Evolutionary conservation across 53 echinoderm and acorn worm genomes (phyloP).

Genomic region (Echinarachnius parma): DNA sequence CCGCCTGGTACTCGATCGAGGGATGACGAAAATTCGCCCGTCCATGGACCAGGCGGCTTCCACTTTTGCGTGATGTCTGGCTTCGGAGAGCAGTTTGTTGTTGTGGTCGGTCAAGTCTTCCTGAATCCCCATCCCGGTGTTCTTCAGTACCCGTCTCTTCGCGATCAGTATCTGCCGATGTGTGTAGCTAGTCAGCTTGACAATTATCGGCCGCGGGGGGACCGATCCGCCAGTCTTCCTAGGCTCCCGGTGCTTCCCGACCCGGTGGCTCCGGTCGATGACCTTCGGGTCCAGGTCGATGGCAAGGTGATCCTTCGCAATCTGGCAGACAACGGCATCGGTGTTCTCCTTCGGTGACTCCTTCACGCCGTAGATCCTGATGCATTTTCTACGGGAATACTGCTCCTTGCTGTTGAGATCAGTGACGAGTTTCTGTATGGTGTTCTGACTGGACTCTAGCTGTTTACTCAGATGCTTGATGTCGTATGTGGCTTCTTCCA

Average conservation of each 20-base stretch:
- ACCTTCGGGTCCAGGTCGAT: constrained; percentile 1
- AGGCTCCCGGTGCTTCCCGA: constrained; percentile 6
- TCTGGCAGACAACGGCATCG: constrained; percentile 3
- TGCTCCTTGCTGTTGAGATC: constrained; percentile 14
- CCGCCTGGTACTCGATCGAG: neutral
- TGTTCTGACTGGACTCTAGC: neutral
- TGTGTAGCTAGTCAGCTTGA: neutral
- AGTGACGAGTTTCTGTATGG: neutral
- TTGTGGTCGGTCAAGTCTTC: neutral
- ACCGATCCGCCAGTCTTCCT: neutral
- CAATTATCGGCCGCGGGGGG: neutral
- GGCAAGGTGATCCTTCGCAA: constrained; percentile 13
- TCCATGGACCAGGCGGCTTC: neutral
- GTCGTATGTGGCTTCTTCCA: neutral
- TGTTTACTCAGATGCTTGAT: neutral
- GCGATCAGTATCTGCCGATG: neutral
- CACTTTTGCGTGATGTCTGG: neutral
- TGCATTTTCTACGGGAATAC: neutral
- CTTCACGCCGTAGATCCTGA: constrained; percentile 14
- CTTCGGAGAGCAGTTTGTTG: neutral
- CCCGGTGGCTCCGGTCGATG: constrained; percentile 10
- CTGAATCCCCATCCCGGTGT: neutral
- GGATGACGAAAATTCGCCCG: neutral
- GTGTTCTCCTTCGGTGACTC: constrained; percentile 5
- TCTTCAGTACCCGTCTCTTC: neutral